Base-by-base conservation (phyloP, 1,140 invertebrate genomes). In the Chymomyza costata region DNA sequence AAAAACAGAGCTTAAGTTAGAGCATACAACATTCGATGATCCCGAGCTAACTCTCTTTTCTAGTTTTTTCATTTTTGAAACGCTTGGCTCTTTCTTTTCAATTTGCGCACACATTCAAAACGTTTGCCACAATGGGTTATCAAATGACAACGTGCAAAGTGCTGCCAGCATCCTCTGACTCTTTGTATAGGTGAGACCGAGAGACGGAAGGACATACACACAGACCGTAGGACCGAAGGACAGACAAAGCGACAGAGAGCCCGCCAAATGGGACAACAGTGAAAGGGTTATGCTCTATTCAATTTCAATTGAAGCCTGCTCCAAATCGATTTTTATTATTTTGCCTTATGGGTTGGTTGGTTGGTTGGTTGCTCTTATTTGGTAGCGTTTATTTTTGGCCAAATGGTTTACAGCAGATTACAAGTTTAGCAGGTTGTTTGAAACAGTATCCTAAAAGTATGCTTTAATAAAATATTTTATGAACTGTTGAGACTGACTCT, bases 261-360 rank as follows among this genome's bases (percentile, higher is more conserved):
- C 32, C 13, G 30, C 53, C 41, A 45, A 38, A 19, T 37, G 51
- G n/a, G 43, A 41, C 25, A 40, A 51, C 48, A n/a, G n/a, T n/a
- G 54, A 47, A 38, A 57, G 17, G 37, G 38, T 45, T 48, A 51
- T 40, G 45, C 57, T 66, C 73, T 73, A 78, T 78, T 78, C 71
- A 73, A 78, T 80, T 78, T 70, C 73, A 64, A 71, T 78, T 78
- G 73, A 34, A 64, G 73, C 67, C 71, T 78, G 71, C 80, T 78
- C 78, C 76, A 80, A 78, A 78, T 78, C 71, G 71, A 78, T 78
- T 78, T 78, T 78, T 65, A 63, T 66, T 74, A 70, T 71, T 71
- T 65, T 65, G 53, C 62, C 66, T 71, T n/a, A n/a, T n/a, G n/a
- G n/a, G n/a, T n/a, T n/a, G n/a, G n/a, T n/a, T n/a, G n/a, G n/a